Conservation (phyloP, 2,888 invertebrate genomes). For the Ormyrus nitidulus region DNA sequence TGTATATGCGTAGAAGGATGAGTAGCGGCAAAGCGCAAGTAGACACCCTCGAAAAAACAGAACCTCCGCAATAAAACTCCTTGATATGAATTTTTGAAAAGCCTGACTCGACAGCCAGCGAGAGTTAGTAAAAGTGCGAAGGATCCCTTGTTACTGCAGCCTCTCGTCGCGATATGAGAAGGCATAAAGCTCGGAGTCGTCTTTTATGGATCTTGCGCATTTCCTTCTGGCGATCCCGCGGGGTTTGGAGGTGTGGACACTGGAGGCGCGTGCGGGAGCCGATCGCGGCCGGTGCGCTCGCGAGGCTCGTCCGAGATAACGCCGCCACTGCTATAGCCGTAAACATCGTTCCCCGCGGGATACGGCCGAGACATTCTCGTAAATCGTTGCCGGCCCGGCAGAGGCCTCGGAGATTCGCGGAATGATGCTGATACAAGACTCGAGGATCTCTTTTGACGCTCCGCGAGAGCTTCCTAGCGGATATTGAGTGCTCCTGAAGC, state of each 20-base stretch:
- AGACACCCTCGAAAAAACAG: conserved; percentile 24
- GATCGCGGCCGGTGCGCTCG: not conserved
- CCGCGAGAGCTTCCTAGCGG: not conserved
- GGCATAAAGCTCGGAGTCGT: conserved; percentile 32
- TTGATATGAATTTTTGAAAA: too few species aligned
- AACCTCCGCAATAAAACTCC: conserved; percentile 23
- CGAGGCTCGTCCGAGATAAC: conserved; percentile 38
- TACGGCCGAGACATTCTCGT: conserved; percentile 24
- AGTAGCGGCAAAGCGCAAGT: not conserved
- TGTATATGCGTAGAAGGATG: not conserved
- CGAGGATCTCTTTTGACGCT: conserved; percentile 9
- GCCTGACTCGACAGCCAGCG: too few species aligned
- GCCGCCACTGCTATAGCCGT: not conserved
- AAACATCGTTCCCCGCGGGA: conserved; percentile 19
- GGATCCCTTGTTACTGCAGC: too few species aligned
- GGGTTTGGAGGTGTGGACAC: not conserved
- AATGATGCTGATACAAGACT: not conserved
- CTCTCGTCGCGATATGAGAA: too few species aligned
- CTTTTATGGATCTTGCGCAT: conserved; percentile 39
- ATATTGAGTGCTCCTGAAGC: not conserved
- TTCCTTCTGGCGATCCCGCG: not conserved
- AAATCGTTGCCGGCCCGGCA: conserved; percentile 20
- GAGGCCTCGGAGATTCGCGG: conserved; percentile 18
- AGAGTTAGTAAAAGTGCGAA: too few species aligned
- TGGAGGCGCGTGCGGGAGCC: not conserved